Conservation (phyloP, 2,888 invertebrate species). For the Archips xylosteana region DNA sequence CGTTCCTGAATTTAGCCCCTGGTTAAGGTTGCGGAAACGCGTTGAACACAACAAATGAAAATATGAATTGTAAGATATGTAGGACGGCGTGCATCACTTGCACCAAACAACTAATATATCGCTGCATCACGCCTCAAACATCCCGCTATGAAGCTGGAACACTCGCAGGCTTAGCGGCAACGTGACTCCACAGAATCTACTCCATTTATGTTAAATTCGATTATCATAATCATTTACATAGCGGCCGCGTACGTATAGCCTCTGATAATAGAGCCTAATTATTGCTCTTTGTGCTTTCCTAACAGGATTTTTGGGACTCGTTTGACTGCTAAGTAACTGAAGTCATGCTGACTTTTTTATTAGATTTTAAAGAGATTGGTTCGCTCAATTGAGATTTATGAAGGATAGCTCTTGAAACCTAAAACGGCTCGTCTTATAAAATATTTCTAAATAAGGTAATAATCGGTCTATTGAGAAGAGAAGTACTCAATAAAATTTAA, state of each 20-base stretch:
- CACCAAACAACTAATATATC: constrained; percentile 55
- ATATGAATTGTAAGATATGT: constrained; percentile 7
- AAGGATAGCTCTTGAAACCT: neutral
- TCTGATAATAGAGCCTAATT: constrained; percentile 80
- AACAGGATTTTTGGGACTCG: constrained; percentile 47
- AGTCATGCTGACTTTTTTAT: constrained; percentile 1
- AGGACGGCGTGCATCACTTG: constrained; percentile 13
- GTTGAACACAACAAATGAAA: neutral
- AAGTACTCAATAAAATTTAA: too few species aligned
- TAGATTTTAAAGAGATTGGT: neutral
- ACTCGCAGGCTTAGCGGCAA: constrained; percentile 64
- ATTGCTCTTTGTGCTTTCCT: constrained; percentile 80
- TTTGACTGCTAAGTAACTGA: neutral
- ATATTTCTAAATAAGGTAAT: neutral
- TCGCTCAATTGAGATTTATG: neutral
- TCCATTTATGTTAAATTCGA: constrained; percentile 79
- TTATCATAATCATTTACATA: constrained; percentile 84
- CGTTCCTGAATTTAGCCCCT: too few species aligned
- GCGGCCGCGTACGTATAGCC: constrained; percentile 67
- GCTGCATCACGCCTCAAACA: constrained; percentile 70
- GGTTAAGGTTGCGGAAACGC: too few species aligned
- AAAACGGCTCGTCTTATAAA: neutral
- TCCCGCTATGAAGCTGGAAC: constrained; percentile 63
- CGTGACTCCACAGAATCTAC: constrained; percentile 79
- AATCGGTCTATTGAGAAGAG: neutral